Conservation (phyloP, 2,113 vertebrate species). For the Vicugna pacos region DNA sequence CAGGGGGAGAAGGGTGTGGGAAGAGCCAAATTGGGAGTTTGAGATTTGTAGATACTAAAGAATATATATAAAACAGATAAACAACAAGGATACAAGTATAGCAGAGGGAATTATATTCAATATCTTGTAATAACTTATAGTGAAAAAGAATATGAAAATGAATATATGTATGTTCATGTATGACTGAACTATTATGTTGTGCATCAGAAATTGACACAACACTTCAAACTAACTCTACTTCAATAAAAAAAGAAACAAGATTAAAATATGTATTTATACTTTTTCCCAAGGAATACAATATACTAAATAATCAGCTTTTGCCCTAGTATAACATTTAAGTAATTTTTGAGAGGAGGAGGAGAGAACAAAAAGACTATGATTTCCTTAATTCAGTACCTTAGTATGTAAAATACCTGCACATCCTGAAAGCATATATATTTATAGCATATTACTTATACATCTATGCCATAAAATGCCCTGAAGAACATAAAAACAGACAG, state of each 20-base stretch:
- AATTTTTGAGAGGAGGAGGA: neutral
- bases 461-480: neutral
- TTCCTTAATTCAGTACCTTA: neutral
- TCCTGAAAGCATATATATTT: neutral
- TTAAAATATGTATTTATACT: neutral
- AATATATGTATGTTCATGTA: too few relatives aligned
- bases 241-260: neutral
- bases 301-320: neutral
- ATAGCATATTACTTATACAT: neutral
- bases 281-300: slow-evolving; percentile 1
- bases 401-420: neutral
- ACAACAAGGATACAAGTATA: too few relatives aligned
- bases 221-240: too few relatives aligned
- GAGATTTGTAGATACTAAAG: too few relatives aligned
- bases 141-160: too few relatives aligned
- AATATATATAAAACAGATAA: too few relatives aligned
- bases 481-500: neutral
- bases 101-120: too few relatives aligned
- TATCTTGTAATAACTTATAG: too few relatives aligned
- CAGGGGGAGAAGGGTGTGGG: too few relatives aligned
- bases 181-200: too few relatives aligned
- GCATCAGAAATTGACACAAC: too few relatives aligned
- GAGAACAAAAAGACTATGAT: neutral
- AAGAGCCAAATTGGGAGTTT: too few relatives aligned
- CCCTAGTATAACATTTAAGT: neutral